Base-by-base conservation (phyloP, 2,113 vertebrate species). In the Gymnorhina tibicen region DNA sequence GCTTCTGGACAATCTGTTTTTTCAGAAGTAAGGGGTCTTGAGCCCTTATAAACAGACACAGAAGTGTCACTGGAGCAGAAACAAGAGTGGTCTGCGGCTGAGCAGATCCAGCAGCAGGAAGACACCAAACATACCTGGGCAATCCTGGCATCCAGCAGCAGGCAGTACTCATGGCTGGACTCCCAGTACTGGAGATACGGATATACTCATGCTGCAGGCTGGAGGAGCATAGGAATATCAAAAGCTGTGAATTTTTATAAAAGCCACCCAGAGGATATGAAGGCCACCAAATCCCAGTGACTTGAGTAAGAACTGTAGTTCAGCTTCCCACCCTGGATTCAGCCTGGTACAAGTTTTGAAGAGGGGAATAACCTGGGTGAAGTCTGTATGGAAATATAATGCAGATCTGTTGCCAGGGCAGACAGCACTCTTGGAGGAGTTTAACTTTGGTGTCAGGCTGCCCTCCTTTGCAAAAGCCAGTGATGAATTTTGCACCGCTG, bases 401-500 rank as follows among this genome's bases (percentile, higher is more conserved):
- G 33, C 17, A 56, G 16, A 13, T 63, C n/a, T 85, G n/a, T 35
- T 79, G 62, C 24, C 35, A 82, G 44, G 49, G 47, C 64, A 95
- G 69, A 72, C 3, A 27, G 47, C 56, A 52, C 21, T 60, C 73
- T 44, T 35, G 41, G 55, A 92, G 69, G 41, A 93, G 68, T 68
- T 78, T 62, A 46, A 53, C 78, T 83, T 46, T 64, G 62, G 73
- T 89, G 83, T 89, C 80, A 89, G 50, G 49, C 80, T 81, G 67
- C 41, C 66, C 66, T 86, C 47, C 90, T 82, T 68, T 46, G 39
- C 73, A 58, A 87, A 56, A 92, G n/a, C n/a, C 11, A 1, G 86
- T 95, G 93, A 96, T 92, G 92, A 89, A 96, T 94, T 92, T 91
- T 96, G 92, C 88, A 60, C 86, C 1, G 0, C 91, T 91, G 88